Evolutionary conservation across 2,113 vertebrate genomes (phyloP).

Genomic region (Piprites chloris): DNA sequence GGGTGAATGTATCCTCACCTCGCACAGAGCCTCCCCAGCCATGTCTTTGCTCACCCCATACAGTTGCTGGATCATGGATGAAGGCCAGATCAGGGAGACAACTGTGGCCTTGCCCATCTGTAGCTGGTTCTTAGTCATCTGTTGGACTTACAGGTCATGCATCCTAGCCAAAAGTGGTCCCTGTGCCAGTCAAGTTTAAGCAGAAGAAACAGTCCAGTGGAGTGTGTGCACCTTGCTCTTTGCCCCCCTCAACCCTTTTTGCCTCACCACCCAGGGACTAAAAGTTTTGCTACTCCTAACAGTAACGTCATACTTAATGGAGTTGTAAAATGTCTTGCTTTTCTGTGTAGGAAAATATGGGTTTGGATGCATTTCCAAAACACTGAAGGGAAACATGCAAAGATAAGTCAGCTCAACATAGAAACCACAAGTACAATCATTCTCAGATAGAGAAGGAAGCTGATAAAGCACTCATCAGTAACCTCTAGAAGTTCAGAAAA

Average conservation of each 20-base stretch:
- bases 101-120: neutral
- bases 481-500: neutral
- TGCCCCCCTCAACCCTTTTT: neutral
- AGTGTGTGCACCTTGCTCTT: fast-evolving
- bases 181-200: neutral
- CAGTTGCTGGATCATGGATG: fast-evolving
- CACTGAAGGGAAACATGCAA: neutral
- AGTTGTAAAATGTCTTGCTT: neutral
- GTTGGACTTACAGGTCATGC: neutral
- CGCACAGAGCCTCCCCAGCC: neutral
- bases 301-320: neutral
- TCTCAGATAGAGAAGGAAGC: neutral
- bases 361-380: neutral
- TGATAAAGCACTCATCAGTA: neutral
- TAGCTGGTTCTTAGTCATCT: neutral
- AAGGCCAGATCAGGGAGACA: neutral
- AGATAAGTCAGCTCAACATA: neutral
- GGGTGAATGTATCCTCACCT: neutral
- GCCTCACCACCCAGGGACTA: neutral
- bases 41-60: neutral
- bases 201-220: neutral
- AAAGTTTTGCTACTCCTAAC: neutral
- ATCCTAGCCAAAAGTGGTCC: neutral
- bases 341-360: neutral
- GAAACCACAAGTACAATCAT: neutral